These are phyloP conservation scores for Poicephalus meyeri DNA, from an alignment of 2,113 vertebrate species.

Conservation along the genomic window DNA sequence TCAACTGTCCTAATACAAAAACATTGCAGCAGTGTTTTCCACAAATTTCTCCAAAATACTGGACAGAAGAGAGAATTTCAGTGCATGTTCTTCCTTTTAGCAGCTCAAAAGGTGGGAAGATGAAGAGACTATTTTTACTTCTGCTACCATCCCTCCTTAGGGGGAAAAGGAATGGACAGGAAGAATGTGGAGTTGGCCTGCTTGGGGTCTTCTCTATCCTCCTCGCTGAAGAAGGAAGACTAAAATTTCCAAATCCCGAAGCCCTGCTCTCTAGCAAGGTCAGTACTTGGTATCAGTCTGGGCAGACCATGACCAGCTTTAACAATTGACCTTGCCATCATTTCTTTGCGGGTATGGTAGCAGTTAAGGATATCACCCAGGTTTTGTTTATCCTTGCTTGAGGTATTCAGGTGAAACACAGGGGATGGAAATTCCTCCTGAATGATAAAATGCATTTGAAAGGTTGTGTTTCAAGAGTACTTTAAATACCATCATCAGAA, in stretches of 20 bases:
- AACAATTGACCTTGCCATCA: neutral
- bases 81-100: neutral
- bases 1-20: neutral
- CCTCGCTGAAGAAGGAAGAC: neutral
- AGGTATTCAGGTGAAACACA: neutral
- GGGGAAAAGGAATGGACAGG: neutral
- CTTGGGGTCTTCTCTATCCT: neutral
- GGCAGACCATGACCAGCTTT: neutral
- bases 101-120: neutral
- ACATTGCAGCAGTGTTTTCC: neutral
- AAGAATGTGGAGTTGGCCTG: neutral
- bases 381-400: neutral
- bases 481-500: neutral
- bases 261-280: neutral
- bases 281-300: neutral
- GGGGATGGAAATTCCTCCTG: neutral
- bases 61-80: neutral
- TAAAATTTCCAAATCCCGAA: neutral
- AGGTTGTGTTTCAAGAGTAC: neutral
- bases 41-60: neutral
- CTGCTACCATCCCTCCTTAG: neutral
- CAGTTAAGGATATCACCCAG: accelerated
- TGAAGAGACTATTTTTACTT: neutral
- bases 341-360: neutral
- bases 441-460: neutral